Base-by-base conservation (phyloP, 2,113 vertebrate species). In the Sylvietta virens region DNA sequence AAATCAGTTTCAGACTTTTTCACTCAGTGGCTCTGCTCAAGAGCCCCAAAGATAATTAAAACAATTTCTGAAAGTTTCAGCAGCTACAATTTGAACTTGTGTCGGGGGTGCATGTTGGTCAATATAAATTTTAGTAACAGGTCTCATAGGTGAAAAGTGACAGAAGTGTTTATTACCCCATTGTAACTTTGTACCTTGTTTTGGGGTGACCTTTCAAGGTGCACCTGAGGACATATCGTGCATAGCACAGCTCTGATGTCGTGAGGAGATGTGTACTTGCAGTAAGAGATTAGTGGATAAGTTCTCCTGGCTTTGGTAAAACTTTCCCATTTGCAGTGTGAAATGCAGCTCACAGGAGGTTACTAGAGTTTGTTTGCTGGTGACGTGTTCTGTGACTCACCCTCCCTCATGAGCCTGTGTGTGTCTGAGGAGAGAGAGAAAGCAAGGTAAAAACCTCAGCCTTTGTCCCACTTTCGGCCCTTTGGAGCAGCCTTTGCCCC, bases 361-460 rank as follows among this genome's bases (percentile, higher is more conserved):
- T 96, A 96, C 94, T 93, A 7, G 76, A 85, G 92, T 91, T 96
- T 86, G 81, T 90, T 76, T 67, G 91, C 72, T 28, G 67, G 24
- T 95, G 92, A 95, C 20, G 60, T 44, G 85, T 64, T 58, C 74
- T 24, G 88, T 96, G 95, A 96, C 71, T 93, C 93, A 95, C 71
- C 4, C 10, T 24, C 73, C 1, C 1, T 92, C 91, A 87, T 2
- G 15, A 86, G 90, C n/a, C 47, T 40, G 48, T 10, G 19, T 88
- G 79, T 80, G 71, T 31, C 84, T 56, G 40, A 15, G 20, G 40
- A 71, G 27, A 45, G 26, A 54, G 47, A 23, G 53, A 64, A 66
- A 60, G 51, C 15, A 1, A 88, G 83, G 37, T 27, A 56, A 50
- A 69, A 50, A 69, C 13, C 47, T 5, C 37, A 72, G 79, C 27